Conservation (phyloP, 2,113 vertebrate species). For the Glaucomys volans region DNA sequence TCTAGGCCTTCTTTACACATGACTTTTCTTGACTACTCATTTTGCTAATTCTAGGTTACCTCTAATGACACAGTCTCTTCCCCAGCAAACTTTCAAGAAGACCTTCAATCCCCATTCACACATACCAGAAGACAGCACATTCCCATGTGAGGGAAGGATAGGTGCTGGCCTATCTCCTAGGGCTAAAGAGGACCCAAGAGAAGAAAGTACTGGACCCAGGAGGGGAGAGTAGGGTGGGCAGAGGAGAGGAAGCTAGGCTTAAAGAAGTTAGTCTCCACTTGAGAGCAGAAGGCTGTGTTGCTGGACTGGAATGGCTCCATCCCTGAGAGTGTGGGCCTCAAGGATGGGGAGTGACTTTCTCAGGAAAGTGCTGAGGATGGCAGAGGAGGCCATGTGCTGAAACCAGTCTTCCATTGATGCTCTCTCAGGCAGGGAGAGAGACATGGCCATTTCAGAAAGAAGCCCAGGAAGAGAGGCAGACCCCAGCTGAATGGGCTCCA, state of each 20-base stretch:
- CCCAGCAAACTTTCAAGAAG: background rate
- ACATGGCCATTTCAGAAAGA: too few relatives aligned
- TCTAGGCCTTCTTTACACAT: background rate
- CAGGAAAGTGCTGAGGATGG: background rate
- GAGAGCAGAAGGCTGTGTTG: constrained; percentile 55
- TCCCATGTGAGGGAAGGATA: background rate
- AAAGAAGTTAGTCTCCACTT: constrained; percentile 68
- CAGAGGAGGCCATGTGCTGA: background rate
- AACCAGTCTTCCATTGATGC: background rate
- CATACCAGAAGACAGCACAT: too few relatives aligned
- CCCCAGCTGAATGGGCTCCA: too few relatives aligned
- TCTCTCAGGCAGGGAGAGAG: background rate
- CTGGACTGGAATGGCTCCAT: background rate
- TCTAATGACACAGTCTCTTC: background rate
- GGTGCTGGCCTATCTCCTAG: background rate
- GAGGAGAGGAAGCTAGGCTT: constrained; percentile 65
- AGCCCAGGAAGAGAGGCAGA: too few relatives aligned
- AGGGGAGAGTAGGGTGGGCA: constrained; percentile 40
- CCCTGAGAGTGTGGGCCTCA: background rate
- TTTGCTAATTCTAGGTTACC: background rate
- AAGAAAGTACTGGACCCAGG: background rate
- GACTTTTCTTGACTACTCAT: background rate
- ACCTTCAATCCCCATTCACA: background rate
- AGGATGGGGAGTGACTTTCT: background rate
- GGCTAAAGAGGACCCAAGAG: constrained; percentile 4